Evolutionary conservation across 2,888 invertebrate genomes (phyloP).

Genomic region (Dexiosoma caninum): DNA sequence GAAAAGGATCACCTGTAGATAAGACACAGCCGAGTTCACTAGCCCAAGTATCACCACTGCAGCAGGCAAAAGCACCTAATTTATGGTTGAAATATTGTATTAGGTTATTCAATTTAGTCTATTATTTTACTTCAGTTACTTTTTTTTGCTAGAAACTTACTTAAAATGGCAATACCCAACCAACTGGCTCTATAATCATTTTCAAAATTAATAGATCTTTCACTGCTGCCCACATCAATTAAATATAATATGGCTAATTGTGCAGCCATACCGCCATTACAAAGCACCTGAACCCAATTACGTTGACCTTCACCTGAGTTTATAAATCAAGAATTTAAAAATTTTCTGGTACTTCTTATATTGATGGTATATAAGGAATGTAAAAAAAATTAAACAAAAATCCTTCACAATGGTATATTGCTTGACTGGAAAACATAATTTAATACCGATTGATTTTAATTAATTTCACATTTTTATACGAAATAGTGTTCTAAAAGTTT

Average conservation of each 20-base stretch:
- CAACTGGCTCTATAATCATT: conserved; percentile 88
- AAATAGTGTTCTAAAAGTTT: too few relatives aligned
- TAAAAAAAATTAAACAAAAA: too few relatives aligned
- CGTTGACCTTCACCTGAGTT: conserved; percentile 84
- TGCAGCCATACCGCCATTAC: conserved; percentile 92
- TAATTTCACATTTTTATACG: too few relatives aligned
- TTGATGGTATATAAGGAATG: too few relatives aligned
- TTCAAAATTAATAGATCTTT: conserved; percentile 87
- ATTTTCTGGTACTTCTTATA: too few relatives aligned
- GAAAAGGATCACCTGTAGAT: conserved; percentile 83
- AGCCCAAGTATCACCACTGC: conserved; percentile 94
- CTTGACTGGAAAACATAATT: too few relatives aligned
- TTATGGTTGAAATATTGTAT: neutral
- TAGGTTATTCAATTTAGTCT: neutral
- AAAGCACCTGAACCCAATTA: conserved; percentile 93
- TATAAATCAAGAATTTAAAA: too few relatives aligned
- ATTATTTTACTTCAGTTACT: too few relatives aligned
- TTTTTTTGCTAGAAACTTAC: conserved; percentile 76
- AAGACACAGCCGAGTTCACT: conserved; percentile 91
- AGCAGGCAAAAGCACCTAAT: conserved; percentile 85
- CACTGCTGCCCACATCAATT: conserved; percentile 87
- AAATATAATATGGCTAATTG: conserved; percentile 87
- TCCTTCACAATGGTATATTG: too few relatives aligned
- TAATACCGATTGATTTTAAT: too few relatives aligned
- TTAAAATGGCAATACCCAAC: conserved; percentile 88